phyloP scores from a whole-genome alignment of 2,888 invertebrate species.

The Microdon myrmicae region DNA sequence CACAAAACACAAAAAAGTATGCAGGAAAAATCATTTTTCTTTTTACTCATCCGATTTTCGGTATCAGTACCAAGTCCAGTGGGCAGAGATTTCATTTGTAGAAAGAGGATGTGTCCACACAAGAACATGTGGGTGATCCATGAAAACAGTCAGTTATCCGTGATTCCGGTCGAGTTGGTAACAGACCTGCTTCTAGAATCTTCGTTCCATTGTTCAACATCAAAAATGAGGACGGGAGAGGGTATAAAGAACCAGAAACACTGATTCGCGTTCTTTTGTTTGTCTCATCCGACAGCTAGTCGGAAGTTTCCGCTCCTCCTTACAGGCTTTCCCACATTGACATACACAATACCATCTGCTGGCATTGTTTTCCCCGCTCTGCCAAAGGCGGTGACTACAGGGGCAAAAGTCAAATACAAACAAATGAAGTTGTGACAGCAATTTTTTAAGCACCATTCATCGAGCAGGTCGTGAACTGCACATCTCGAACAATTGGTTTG shows the following conservation, averaged over 20 bases:
- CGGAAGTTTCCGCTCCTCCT: background rate
- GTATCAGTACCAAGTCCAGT: slow-evolving; percentile 2
- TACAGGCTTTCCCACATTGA: background rate
- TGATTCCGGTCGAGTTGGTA: slow-evolving; percentile 2
- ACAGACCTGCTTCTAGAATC: slow-evolving; percentile 4
- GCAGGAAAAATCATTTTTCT: slow-evolving; percentile 1
- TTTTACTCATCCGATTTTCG: background rate
- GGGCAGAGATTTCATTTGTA: slow-evolving; percentile 2
- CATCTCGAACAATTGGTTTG: too few species aligned
- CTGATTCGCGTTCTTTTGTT: slow-evolving; percentile 34
- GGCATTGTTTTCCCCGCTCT: background rate
- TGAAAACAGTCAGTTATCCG: slow-evolving; percentile 15
- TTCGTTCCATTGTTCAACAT: slow-evolving; percentile 34
- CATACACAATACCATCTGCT: background rate
- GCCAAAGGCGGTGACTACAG: background rate
- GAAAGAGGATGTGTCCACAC: slow-evolving; percentile 18
- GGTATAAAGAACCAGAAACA: slow-evolving; percentile 18
- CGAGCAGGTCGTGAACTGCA: slow-evolving; percentile 32
- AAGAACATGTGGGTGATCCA: slow-evolving; percentile 8
- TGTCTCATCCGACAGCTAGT: slow-evolving; percentile 14
- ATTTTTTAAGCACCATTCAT: slow-evolving; percentile 36
- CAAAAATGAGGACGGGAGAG: background rate
- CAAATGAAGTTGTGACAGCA: slow-evolving; percentile 37
- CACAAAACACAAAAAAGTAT: background rate
- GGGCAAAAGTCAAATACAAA: slow-evolving; percentile 4